A percentile compares a stretch with the other conserved stretches of the same genome.
phyloP scores from a whole-genome alignment of 2,888 invertebrate species.

The Archips xylosteana region DNA sequence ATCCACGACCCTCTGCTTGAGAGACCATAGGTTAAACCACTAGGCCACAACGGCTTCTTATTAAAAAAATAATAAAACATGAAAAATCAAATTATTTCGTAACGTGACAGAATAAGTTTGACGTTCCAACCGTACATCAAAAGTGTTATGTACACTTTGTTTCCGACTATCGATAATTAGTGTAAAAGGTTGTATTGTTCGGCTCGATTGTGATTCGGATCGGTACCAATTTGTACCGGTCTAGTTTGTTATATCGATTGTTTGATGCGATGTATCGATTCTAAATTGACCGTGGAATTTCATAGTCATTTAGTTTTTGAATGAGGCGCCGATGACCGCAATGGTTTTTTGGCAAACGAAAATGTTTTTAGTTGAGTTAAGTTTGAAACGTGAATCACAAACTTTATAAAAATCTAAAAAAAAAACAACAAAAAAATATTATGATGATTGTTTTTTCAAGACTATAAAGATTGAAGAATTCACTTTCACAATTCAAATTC shows the following conservation, averaged over 20 bases:
- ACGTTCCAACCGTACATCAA: conserved; percentile 32
- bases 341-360: background rate
- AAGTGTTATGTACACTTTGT: conserved; percentile 34
- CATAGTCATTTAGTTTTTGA: conserved; percentile 12
- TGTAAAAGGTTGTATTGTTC: conserved; percentile 60
- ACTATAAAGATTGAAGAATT: too few species aligned
- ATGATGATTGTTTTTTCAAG: too few species aligned
- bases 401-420: too few species aligned
- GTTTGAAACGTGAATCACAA: too few species aligned
- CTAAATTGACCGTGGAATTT: conserved; percentile 32
- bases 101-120: background rate
- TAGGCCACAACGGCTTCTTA: too few species aligned
- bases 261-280: conserved; percentile 40
- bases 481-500: too few species aligned
- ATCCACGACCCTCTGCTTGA: too few species aligned
- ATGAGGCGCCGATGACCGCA: background rate
- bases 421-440: too few species aligned
- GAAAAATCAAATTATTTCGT: too few species aligned
- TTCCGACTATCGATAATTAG: conserved; percentile 67
- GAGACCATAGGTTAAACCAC: too few species aligned
- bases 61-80: too few species aligned
- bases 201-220: conserved; percentile 63
- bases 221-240: conserved; percentile 56
- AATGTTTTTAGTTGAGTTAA: too few species aligned
- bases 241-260: conserved; percentile 54